A percentile compares a stretch with the other conserved stretches of the same genome.
Evolutionary conservation across 2,797 vertebrate species (phyloP).

Genomic region (Falco naumanni): DNA sequence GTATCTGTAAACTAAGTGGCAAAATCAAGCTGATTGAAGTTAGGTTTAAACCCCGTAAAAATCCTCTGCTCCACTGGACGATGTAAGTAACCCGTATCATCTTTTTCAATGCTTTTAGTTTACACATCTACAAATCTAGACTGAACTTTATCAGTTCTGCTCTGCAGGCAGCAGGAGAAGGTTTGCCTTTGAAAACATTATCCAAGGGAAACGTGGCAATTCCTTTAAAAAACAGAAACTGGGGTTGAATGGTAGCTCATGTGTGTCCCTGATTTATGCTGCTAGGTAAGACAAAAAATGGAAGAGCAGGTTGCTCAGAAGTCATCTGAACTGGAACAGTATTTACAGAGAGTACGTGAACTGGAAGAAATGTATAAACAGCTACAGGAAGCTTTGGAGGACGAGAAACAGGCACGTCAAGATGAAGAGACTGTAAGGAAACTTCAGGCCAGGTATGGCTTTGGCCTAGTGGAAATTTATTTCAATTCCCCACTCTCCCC

Average conservation of each 20-base stretch:
- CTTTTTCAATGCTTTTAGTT: neutral
- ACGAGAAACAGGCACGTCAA: constrained; percentile 89
- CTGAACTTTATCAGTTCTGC: neutral
- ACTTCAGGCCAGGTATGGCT: constrained; percentile 88
- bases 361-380: constrained; percentile 92
- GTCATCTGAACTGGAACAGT: constrained; percentile 93
- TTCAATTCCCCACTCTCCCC: neutral
- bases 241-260: neutral
- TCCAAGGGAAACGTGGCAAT: neutral
- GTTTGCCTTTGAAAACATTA: neutral
- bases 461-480: neutral
- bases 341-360: constrained; percentile 90
- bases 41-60: neutral
- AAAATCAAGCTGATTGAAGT: neutral
- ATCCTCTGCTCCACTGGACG: neutral
- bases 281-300: constrained; percentile 92
- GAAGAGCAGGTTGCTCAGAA: constrained; percentile 96
- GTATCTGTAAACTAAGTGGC: neutral
- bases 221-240: neutral
- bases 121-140: neutral
- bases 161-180: neutral
- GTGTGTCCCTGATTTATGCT: neutral
- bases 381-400: constrained; percentile 92
- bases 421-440: constrained; percentile 92
- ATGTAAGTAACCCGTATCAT: neutral